A percentile compares a stretch with the other conserved stretches of the same genome.
Evolutionary conservation across 1,140 invertebrate species (phyloP).

Genomic region (Trichogramma pretiosum): DNA sequence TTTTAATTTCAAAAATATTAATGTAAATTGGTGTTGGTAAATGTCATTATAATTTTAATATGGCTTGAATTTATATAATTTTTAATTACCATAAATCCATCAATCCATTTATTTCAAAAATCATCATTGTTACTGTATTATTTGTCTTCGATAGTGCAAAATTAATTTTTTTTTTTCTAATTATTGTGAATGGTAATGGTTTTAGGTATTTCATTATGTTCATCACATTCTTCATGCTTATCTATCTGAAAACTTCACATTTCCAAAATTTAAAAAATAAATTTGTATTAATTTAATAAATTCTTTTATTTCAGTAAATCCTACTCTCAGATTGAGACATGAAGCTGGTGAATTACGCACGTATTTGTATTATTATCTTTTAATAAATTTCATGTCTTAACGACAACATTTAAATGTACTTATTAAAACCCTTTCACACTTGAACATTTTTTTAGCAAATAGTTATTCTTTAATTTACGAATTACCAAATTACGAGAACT

Average conservation of each 20-base stretch:
- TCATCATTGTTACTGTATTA: not conserved
- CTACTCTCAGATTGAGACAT: conserved; percentile 21
- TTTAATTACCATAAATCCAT: not conserved
- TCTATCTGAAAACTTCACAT: conserved; percentile 9
- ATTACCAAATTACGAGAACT: too few species aligned
- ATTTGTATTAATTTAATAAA: conserved; percentile 21
- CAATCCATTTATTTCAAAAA: conserved; percentile 1
- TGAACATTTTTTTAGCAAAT: too few species aligned
- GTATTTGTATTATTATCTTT: too few species aligned
- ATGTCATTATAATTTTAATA: not conserved
- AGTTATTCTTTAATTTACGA: too few species aligned
- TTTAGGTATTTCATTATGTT: not conserved
- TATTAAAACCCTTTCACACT: too few species aligned
- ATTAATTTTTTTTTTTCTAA: not conserved
- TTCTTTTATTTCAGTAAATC: conserved; percentile 38
- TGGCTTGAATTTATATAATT: not conserved
- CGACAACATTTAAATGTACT: too few species aligned
- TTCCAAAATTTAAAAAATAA: conserved; percentile 16
- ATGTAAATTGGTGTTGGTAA: too few species aligned
- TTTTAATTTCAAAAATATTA: too few species aligned
- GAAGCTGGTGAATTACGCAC: conserved; percentile 27
- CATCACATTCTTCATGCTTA: conserved; percentile 5
- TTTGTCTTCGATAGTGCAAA: not conserved
- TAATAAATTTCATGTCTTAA: too few species aligned
- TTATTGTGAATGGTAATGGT: not conserved